Evolutionary conservation across 2,888 invertebrate genomes (phyloP), one percentile per base, ranked within the genome.

Genomic region (Amphimallon solstitiale): DNA sequence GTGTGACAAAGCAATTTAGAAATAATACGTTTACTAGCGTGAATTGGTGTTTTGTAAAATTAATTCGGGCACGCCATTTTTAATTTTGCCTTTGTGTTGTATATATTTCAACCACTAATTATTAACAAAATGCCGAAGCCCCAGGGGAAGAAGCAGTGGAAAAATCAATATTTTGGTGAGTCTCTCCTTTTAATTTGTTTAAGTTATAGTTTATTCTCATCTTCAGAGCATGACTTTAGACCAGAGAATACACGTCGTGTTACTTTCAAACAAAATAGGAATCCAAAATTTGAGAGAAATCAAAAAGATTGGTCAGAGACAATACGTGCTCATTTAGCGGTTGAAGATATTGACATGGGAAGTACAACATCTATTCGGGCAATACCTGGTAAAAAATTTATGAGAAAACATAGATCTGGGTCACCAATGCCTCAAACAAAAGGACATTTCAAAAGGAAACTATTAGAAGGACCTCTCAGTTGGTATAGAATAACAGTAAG

Each of bases 401-500:
- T 43, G n/a, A 54, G 54, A 12, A 56, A 79, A 83, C 84, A 85
- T 0, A 80, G 86, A 2, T 72, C 84, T 0, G 83, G 84, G 21
- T 85, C 86, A 0, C 85, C 86, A 0, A 83, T 79, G 2, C 85
- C 86, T 0, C 78, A 79, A 72, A 40, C 29, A 14, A 73, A 71
- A 45, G 63, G 74, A 1, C 72, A 77, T 46, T 75, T 76, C 0
- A 83, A 81, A 66, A 81, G 85, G 75, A 86, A 82, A 71, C 83
- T 88, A 51, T 75, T 85, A 7, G 81, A 85, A 71, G 86, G 87
- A 37, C 78, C 85, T 4, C 81, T 86, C 17, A 88, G 87, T 56
- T 93, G 92, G 91, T 93, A 90, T 77, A 89, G 89, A 83, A 85
- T 93, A 6, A 85, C 86, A 34, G 86, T 86, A 79, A 81, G 84